Evolutionary conservation across 1,140 invertebrate genomes (phyloP), one percentile per base, ranked within the genome.

Genomic region (Drosophila pruinosa): DNA sequence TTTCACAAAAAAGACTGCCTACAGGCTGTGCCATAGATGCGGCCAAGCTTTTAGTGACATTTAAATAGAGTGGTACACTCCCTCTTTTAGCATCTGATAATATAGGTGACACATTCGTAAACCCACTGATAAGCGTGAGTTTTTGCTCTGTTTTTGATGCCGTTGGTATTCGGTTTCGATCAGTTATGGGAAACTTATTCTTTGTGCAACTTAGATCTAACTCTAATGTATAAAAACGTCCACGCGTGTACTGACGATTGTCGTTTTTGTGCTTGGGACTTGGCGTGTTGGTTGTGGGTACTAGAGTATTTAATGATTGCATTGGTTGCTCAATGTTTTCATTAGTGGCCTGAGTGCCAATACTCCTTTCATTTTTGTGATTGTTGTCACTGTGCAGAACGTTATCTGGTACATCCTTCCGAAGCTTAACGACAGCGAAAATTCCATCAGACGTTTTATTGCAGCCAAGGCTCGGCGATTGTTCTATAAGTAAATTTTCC

Each of bases 181-280:
- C 78, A 19, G 74, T 91, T 8, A 91, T 91, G n/a, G 91, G 91
- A 75, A 91, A 91, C 68, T 91, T 91, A 54, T 91, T 91, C 19
- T 86, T 89, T 12, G 90, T 91, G 69, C 91, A 91, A 54, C 90
- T 91, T 17, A 91, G 69, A 47, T 91, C 91, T 21, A 91, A 58
- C 36, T 91, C 89, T 12, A 91, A 39, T 10, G 89, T 91, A 61
- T 90, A 86, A 48, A 91, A 91, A 12, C 91, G 83, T 10, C 90
- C 90, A 15, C 89, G 62, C 4, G 15, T 50, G 31, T 69, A 76
- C 50, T 89, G 67, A 8, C 76, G 88, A 53, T 89, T 89, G 12
- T 90, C 81, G 47, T 89, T 90, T 12, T 72, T 54, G n/a, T 77
- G 21, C 38, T 41, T 76, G 12, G 17, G 7, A 31, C 14, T 3